Conservation (phyloP, 2,888 invertebrate genomes). For the Zaprionus bogoriensis region DNA sequence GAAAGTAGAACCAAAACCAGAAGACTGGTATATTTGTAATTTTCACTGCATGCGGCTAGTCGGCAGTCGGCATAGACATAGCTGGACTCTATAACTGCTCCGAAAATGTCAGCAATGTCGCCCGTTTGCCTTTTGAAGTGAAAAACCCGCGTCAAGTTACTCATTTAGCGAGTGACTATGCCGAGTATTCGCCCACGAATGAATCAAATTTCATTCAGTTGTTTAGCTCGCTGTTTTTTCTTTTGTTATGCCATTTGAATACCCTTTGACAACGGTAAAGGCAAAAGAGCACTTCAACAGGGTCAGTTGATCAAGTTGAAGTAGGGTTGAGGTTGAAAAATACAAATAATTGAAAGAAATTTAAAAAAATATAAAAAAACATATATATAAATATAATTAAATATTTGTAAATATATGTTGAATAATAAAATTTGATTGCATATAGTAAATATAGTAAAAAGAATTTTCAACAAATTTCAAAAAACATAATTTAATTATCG, state of each 20-base stretch:
- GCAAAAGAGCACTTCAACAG: background rate
- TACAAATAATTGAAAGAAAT: too few species aligned
- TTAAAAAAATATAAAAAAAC: too few species aligned
- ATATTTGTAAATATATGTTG: too few species aligned
- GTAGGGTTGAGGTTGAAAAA: too few species aligned
- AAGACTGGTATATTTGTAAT: conserved; percentile 26
- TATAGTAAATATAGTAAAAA: too few species aligned
- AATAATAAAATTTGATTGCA: too few species aligned
- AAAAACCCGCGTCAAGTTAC: conserved; percentile 36
- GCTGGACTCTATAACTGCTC: background rate
- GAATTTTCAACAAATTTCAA: too few species aligned
- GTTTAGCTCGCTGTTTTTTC: background rate
- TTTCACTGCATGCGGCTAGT: conserved; percentile 24
- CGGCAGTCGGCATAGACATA: conserved; percentile 6
- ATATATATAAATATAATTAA: too few species aligned
- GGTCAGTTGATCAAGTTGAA: background rate
- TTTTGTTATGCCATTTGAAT: background rate
- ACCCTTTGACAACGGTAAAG: background rate
- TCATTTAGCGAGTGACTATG: conserved; percentile 30
- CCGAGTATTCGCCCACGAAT: conserved; percentile 13
- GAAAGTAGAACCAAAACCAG: conserved; percentile 5
- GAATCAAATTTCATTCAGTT: conserved; percentile 39
- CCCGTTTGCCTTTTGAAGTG: background rate
- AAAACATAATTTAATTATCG: too few species aligned
- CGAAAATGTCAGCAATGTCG: conserved; percentile 11